phyloP scores from a whole-genome alignment of 2,888 invertebrate genomes.

The Colostygia pectinataria region DNA sequence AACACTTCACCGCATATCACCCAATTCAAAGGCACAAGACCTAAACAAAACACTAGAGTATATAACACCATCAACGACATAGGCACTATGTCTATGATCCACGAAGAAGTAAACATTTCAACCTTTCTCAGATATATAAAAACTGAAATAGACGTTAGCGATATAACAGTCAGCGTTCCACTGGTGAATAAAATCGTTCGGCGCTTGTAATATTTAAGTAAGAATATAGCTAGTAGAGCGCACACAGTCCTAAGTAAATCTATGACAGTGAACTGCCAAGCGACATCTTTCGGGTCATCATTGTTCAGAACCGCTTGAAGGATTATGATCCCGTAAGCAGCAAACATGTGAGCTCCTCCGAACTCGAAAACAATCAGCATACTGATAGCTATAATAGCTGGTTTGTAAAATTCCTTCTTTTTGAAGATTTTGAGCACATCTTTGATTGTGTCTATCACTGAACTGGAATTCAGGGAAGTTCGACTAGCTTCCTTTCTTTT shows the following conservation, averaged over 20 bases:
- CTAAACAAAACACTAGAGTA: conserved; percentile 71
- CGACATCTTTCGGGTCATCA: conserved; percentile 58
- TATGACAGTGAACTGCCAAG: conserved; percentile 85
- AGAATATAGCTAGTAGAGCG: conserved; percentile 81
- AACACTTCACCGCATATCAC: conserved; percentile 78
- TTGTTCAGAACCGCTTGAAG: conserved; percentile 68
- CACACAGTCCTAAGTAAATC: conserved; percentile 85
- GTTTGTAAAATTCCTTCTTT: conserved; percentile 75
- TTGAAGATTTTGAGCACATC: conserved; percentile 66
- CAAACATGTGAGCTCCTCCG: conserved; percentile 75
- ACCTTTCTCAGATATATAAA: conserved; percentile 69
- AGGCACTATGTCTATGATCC: conserved; percentile 62
- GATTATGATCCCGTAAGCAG: conserved; percentile 74
- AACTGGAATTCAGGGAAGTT: conserved; percentile 48
- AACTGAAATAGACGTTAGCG: conserved; percentile 61
- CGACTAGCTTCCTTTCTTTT: conserved; percentile 43
- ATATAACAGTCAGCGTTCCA: conserved; percentile 67
- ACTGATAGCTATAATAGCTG: conserved; percentile 71
- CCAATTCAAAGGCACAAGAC: conserved; percentile 73
- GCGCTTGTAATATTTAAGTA: conserved; percentile 66
- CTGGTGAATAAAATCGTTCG: conserved; percentile 70
- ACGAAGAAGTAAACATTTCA: conserved; percentile 52
- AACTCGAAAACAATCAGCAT: conserved; percentile 77
- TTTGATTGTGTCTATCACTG: conserved; percentile 53
- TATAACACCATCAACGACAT: conserved; percentile 70